phyloP scores from a whole-genome alignment of 35 echinoderm and acorn worm species.

The Eucidaris tribuloides region DNA sequence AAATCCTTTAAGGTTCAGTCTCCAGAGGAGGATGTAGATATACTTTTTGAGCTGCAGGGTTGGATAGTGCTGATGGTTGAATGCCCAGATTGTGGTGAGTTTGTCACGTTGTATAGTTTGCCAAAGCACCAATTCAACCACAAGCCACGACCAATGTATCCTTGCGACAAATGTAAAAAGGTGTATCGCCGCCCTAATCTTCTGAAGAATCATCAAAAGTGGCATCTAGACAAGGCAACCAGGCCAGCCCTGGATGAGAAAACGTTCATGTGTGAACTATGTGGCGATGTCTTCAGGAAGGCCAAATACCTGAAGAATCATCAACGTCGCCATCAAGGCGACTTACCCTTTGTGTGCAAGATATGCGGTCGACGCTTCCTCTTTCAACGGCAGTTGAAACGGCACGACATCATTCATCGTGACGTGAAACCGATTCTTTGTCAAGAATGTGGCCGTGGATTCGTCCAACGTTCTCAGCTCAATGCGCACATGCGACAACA shows the following conservation, averaged over 20 bases:
- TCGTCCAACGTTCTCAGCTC: conserved; percentile 33
- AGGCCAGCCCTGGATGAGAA: neutral
- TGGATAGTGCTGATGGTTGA: conserved; percentile 17
- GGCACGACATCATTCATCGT: conserved; percentile 2
- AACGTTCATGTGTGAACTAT: conserved; percentile 32
- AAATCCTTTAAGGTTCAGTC: no score
- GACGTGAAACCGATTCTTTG: conserved; percentile 43
- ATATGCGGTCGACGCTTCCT: conserved; percentile 22
- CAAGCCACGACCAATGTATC: neutral
- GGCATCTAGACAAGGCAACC: neutral
- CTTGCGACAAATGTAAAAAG: conserved; percentile 8
- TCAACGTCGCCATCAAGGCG: conserved; percentile 6
- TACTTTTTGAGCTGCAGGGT: conserved; percentile 10
- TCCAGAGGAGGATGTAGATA: conserved; percentile 23
- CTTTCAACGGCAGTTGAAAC: conserved; percentile 10
- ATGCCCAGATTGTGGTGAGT: conserved; percentile 16
- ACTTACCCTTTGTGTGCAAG: conserved; percentile 28
- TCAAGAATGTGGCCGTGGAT: conserved; percentile 32
- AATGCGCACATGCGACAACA: conserved; percentile 50
- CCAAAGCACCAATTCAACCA: conserved; percentile 11
- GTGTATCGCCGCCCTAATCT: conserved; percentile 7
- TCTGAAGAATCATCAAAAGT: conserved; percentile 7
- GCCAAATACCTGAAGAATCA: conserved; percentile 20
- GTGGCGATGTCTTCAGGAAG: conserved; percentile 34
- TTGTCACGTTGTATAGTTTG: conserved; percentile 19